Evolutionary conservation across 2,797 vertebrate species (phyloP).

Genomic region (Microchirus variegatus): DNA sequence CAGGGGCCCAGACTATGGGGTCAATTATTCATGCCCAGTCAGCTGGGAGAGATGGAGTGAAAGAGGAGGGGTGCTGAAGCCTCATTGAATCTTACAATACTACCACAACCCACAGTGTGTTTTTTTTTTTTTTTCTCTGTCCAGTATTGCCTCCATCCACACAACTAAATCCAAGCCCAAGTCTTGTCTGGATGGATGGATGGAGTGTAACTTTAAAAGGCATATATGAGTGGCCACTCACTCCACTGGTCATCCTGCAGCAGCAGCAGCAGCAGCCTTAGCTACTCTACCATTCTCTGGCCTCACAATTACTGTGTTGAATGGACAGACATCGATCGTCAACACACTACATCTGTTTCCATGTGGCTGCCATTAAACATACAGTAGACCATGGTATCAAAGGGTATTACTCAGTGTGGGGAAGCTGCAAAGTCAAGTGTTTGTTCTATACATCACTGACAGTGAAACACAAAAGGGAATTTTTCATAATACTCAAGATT

Average conservation of each 20-base stretch:
- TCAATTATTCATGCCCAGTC: constrained; percentile 87
- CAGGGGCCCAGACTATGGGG: constrained; percentile 76
- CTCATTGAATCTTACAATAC: constrained; percentile 62
- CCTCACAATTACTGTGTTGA: constrained; percentile 66
- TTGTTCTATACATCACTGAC: no score
- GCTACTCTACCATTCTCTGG: constrained; percentile 72
- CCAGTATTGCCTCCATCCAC: constrained; percentile 61
- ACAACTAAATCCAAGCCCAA: constrained; percentile 65
- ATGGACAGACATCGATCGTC: constrained; percentile 60
- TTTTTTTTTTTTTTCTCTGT: constrained; percentile 47
- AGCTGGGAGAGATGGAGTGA: constrained; percentile 71
- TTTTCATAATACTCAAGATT: constrained; percentile 8
- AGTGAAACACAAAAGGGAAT: constrained; percentile 36
- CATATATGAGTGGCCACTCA: constrained; percentile 71
- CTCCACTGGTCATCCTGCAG: constrained; percentile 51
- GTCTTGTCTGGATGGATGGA: constrained; percentile 66
- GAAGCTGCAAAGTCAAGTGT: constrained; percentile 16
- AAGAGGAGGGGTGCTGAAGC: constrained; percentile 71
- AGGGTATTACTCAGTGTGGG: constrained; percentile 52
- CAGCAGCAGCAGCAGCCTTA: constrained; percentile 38
- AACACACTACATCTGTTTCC: constrained; percentile 50
- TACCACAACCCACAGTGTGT: constrained; percentile 64
- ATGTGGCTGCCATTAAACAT: constrained; percentile 49
- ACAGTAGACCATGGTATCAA: constrained; percentile 43
- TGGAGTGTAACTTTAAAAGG: constrained; percentile 78